A percentile compares a stretch with the other conserved stretches of the same genome.
These are phyloP conservation scores for Leguminivora glycinivorella DNA, from an alignment of 1,140 invertebrate species.

Conservation along the genomic window DNA sequence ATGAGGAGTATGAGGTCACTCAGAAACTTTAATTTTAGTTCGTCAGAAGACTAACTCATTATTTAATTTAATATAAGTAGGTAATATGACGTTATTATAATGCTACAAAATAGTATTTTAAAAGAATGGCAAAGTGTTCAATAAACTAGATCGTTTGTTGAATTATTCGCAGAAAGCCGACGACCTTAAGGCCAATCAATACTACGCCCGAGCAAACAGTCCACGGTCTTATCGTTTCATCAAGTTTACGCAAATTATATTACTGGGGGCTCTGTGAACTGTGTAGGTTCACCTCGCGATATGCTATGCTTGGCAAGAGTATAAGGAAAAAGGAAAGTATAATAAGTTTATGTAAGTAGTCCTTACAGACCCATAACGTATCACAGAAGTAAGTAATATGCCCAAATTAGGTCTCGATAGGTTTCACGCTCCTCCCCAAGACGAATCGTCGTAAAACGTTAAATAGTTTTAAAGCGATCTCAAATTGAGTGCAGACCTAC, in stretches of 20 bases:
- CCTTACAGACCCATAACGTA: too few relatives aligned
- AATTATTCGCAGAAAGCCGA: constrained; percentile 47
- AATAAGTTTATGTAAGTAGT: too few relatives aligned
- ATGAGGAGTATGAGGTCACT: too few relatives aligned
- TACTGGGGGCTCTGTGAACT: too few relatives aligned
- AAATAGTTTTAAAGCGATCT: constrained; percentile 14
- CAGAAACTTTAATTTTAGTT: too few relatives aligned
- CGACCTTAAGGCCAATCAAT: constrained; percentile 52
- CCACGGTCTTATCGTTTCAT: background rate
- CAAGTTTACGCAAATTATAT: background rate
- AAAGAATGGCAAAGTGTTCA: background rate
- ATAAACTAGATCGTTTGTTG: constrained; percentile 34
- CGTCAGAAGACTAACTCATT: too few relatives aligned
- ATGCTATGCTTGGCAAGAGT: too few relatives aligned
- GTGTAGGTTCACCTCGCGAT: too few relatives aligned
- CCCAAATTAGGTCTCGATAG: background rate
- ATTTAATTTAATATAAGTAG: too few relatives aligned
- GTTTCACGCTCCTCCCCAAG: background rate
- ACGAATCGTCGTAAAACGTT: constrained; percentile 6
- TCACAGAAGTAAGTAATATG: too few relatives aligned
- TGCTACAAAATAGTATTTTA: background rate
- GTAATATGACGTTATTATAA: too few relatives aligned
- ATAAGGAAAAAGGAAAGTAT: too few relatives aligned
- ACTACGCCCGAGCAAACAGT: constrained; percentile 34
- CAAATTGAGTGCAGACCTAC: constrained; percentile 11